Base-by-base conservation (phyloP, 2,888 invertebrate species). In the Pocota personata region DNA sequence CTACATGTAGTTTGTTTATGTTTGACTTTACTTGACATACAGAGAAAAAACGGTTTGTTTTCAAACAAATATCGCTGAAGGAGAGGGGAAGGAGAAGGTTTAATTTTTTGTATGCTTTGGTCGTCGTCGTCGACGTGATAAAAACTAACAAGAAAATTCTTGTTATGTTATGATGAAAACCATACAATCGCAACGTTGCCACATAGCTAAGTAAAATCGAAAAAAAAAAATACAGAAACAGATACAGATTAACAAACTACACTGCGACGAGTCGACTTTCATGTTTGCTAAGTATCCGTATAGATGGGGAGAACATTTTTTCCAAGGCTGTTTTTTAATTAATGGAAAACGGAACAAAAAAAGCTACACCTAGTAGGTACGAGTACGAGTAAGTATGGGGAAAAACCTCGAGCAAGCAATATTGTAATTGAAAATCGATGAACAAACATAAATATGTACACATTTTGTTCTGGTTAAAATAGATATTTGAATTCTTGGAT, bases 1-100 rank as follows among this genome's bases (percentile, higher is more conserved):
- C n/a, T n/a, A 21, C 24, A 19, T 32, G 40, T 58, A 50, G 77
- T 73, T 78, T 78, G 78, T 83, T 78, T 83, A 73, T 83, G 67
- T 83, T 83, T 73, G 55, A 40, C n/a, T 78, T 55, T 30, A 66
- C 72, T 73, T 78, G 72, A 69, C 80, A 69, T 16, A 76, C 55
- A 82, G 30, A 52, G 16, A 58, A 35, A 32, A 46, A 73, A 66
- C 37, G 43, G 55, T 78, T 78, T 78, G 78, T 78, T 83, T 78
- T 83, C 60, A 83, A 83, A 77, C 77, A 77, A 82, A 32, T 64
- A 14, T 24, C 16, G n/a, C 48, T 27, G n/a, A 4, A 37, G 14
- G 35, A 69, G n/a, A 16, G 4, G n/a, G 12, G 24, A 43, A 37
- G n/a, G 37, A 50, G 37, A 37, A 8, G 37, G 50, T 32, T 57